A percentile compares a stretch with the other conserved stretches of the same genome.
phyloP scores from a whole-genome alignment of 2,797 vertebrate species.

The Mus caroli region DNA sequence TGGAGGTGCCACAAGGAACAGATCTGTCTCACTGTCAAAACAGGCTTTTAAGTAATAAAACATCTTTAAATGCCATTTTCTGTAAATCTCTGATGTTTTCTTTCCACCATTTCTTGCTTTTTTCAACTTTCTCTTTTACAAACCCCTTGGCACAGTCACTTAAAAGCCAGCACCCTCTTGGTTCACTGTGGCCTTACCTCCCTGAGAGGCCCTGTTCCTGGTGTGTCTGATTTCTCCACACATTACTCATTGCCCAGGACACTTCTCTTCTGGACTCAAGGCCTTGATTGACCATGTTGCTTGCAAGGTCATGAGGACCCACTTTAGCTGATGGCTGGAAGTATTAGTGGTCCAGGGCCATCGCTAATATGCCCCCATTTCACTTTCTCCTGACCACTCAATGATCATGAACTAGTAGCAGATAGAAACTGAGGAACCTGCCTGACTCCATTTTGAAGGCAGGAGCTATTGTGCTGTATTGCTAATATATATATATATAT shows the following conservation, averaged over 20 bases:
- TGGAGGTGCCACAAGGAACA: too few species aligned
- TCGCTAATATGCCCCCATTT: too few species aligned
- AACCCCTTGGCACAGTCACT: neutral
- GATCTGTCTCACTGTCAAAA: too few species aligned
- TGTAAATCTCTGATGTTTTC: too few species aligned
- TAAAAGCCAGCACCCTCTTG: neutral
- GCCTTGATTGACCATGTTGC: neutral
- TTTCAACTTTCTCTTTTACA: neutral
- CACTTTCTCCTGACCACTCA: neutral
- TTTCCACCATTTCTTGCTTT: neutral
- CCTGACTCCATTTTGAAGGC: too few species aligned
- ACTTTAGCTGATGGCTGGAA: neutral
- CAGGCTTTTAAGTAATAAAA: too few species aligned
- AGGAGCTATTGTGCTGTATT: too few species aligned
- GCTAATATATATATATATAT: too few species aligned
- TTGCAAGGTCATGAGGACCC: neutral
- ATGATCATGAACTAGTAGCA: neutral
- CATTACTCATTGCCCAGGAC: neutral
- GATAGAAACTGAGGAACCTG: neutral
- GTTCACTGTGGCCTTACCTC: neutral
- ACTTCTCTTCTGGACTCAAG: neutral
- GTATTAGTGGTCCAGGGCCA: too few species aligned
- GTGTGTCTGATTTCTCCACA: neutral
- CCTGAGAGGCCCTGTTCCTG: neutral
- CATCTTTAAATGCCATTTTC: too few species aligned